Base-by-base conservation (phyloP, 2,797 vertebrate species). In the Malurus splendens region DNA sequence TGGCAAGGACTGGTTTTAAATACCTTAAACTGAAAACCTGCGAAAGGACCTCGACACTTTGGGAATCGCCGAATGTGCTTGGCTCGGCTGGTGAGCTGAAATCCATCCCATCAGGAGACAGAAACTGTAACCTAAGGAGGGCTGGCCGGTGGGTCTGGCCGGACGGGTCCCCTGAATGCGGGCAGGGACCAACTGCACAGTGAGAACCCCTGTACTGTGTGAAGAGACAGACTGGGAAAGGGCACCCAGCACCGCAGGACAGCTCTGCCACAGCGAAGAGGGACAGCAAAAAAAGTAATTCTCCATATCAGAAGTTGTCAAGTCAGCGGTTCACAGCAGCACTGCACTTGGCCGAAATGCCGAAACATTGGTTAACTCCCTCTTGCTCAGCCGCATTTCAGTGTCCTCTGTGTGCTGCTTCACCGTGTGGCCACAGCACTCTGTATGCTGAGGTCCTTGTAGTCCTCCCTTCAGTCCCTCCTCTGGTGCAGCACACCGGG, bases 161-260 rank as follows among this genome's bases (percentile, higher is more conserved):
- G 45, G 18, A 15, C 2, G 3, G 4, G 9, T 2, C 52, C 7
- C 0, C 2, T 3, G 48, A 13, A 55, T 0, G 3, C 38, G 5
- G 44, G 4, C 18, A 6, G 67, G 36, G 47, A 38, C 16, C 12
- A 9, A 1, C 30, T 11, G 66, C 51, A 2, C 42, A 2, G 19
- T 0, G 44, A 59, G 64, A 10, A 0, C 47, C 38, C 30, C 52
- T 0, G 0, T 1, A 1, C 25, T 1, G 23, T 2, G 16, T 0
- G 45, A 8, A 7, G 24, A 36, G 57, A 25, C 17, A 3, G 33
- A 3, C 28, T 2, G 3, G 39, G 44, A 51, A 18, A 0, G n/a
- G 50, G 4, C 50, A 4, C n/a, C 25, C 4, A n/a, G 62, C 83
- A 4, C 45, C 42, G 16, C 42, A 9, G 59, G 15, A 55, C 7